These are phyloP conservation scores for Eupeodes latifasciatus DNA, from an alignment of 2,888 invertebrate species.

Conservation along the genomic window DNA sequence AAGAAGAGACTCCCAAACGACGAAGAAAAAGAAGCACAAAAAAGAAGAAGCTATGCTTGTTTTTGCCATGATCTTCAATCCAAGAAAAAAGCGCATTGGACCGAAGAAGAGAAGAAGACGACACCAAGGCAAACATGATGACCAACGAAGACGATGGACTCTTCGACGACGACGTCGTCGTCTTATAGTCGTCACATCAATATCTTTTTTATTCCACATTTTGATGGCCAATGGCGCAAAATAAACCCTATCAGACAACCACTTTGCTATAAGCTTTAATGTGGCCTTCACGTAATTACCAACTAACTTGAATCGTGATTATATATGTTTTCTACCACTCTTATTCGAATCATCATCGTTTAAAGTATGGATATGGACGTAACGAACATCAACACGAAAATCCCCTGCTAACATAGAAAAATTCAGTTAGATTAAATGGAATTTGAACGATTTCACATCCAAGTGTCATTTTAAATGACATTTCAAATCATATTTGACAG, in stretches of 20 bases:
- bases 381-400: slow-evolving; percentile 9
- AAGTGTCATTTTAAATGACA: slow-evolving; percentile 50
- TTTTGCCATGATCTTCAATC: slow-evolving; percentile 66
- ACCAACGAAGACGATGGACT: slow-evolving; percentile 22
- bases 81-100: slow-evolving; percentile 25
- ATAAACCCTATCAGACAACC: slow-evolving; percentile 23
- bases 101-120: neutral
- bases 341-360: neutral
- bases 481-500: slow-evolving; percentile 49
- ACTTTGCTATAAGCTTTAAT: slow-evolving; percentile 41
- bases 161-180: slow-evolving; percentile 8
- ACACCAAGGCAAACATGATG: neutral
- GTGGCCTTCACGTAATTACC: slow-evolving; percentile 70
- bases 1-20: neutral
- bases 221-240: slow-evolving; percentile 70
- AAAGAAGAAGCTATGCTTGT: slow-evolving; percentile 24
- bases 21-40: slow-evolving; percentile 1
- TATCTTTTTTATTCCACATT: slow-evolving; percentile 42
- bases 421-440: slow-evolving; percentile 9
- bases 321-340: neutral
- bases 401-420: slow-evolving; percentile 27
- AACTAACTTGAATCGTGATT: slow-evolving; percentile 45
- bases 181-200: slow-evolving; percentile 18
- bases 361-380: slow-evolving; percentile 28
- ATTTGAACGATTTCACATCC: slow-evolving; percentile 15